A percentile compares a stretch with the other conserved stretches of the same genome.
phyloP scores from a whole-genome alignment of 2,888 invertebrate genomes.

The Calephelis perditalis region DNA sequence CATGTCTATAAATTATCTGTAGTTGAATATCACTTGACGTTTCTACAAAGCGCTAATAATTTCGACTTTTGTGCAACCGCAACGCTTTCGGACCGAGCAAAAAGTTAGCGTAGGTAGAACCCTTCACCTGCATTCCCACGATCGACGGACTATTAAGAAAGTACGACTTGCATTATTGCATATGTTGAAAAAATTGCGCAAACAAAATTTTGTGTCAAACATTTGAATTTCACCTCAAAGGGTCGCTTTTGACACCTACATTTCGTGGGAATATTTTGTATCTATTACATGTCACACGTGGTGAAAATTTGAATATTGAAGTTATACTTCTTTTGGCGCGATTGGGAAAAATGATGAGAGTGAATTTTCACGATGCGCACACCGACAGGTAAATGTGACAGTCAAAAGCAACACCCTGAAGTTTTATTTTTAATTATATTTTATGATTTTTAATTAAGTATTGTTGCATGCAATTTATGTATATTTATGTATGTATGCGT shows the following conservation, averaged over 20 bases:
- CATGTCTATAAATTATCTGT: constrained; percentile 4
- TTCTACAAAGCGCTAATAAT: constrained; percentile 9
- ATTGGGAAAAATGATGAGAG: no score
- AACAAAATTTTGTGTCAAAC: constrained; percentile 65
- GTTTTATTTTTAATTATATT: no score
- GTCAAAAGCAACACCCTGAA: no score
- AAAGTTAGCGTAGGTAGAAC: constrained; percentile 52
- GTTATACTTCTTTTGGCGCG: no score
- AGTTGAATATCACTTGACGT: constrained; percentile 11
- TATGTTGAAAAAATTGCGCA: constrained; percentile 59
- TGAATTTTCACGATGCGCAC: no score
- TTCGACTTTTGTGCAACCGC: constrained; percentile 10
- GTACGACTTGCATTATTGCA: constrained; percentile 46
- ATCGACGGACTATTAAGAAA: constrained; percentile 51
- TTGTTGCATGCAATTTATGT: no score
- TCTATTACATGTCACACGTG: not conserved
- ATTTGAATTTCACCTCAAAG: constrained; percentile 61
- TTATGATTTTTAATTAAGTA: no score
- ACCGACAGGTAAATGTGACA: no score
- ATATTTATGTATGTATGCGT: no score
- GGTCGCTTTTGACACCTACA: constrained; percentile 51
- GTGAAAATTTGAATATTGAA: no score
- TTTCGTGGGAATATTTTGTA: constrained; percentile 53
- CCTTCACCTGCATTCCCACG: constrained; percentile 75
- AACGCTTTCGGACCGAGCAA: constrained; percentile 35